Base-by-base conservation (phyloP, 2,113 vertebrate genomes). In the Lampris incognitus region DNA sequence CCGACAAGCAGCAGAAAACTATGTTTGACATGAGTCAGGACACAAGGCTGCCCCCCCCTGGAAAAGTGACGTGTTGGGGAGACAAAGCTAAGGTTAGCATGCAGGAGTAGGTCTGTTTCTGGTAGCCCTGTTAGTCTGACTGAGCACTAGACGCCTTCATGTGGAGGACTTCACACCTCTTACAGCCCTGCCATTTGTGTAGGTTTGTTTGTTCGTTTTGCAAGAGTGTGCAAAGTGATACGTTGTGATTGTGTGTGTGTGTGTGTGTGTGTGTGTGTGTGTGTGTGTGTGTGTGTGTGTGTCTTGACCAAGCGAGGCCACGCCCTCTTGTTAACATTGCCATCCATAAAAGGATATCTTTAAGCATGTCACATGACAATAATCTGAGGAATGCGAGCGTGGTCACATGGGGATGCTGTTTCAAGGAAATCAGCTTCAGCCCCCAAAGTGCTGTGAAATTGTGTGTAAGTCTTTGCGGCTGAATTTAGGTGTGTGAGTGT, bases 321-420 rank as follows among this genome's bases (percentile, higher is more conserved):
- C 92, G 3, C 93, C 94, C 89, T 83, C 72, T 52, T 84, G 79
- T 83, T 83, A 93, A 94, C 69, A 24, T 85, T 85, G 84, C 82
- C 91, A 6, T 91, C 94, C 94, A 91, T 95, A 95, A 94, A 95
- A 95, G 94, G 94, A 94, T 81, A 94, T 94, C 93, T 95, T 94
- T 95, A 95, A 93, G 87, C 91, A 92, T 93, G 93, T 95, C 93
- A 95, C 93, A 94, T 95, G 93, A 91, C 89, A 93, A 86, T 89
- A 92, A 93, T 94, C 91, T 90, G 86, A 93, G 92, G 94, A 94
- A 95, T 95, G 94, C 85, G 75, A 91, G 82, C 78, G 51, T 42
- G 85, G 92, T 94, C 94, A 94, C 93, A 94, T 93, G 94, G 91
- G 24, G 89, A 87, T 63, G 61, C 74, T 66, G 89, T 92, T 88